These are phyloP conservation scores for Coenonympha arcania DNA, from an alignment of 2,888 invertebrate species.

Conservation along the genomic window DNA sequence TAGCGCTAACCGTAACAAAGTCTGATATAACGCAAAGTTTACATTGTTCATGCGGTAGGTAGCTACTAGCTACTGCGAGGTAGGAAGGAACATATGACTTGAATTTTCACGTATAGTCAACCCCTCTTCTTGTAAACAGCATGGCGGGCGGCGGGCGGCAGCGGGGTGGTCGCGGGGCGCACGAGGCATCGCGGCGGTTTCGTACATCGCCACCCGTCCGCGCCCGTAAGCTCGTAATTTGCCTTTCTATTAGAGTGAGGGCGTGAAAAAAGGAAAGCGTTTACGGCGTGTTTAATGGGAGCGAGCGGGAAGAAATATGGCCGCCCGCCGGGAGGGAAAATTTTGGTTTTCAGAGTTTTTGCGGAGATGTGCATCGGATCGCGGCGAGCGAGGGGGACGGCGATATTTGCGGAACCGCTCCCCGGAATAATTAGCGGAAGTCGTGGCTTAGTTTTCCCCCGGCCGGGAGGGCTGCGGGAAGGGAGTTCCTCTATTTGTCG, in stretches of 20 bases:
- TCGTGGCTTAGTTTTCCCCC: conserved; percentile 72
- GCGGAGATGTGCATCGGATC: conserved; percentile 70
- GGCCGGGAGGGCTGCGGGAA: conserved; percentile 57
- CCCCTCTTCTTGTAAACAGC: conserved; percentile 61
- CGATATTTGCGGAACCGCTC: conserved; percentile 58
- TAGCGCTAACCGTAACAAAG: background rate
- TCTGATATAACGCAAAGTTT: background rate
- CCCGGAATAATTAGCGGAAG: conserved; percentile 72
- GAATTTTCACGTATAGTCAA: conserved; percentile 67
- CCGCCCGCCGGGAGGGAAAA: conserved; percentile 71
- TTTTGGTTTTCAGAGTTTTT: conserved; percentile 74
- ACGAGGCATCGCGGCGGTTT: conserved; percentile 60
- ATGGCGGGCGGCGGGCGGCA: conserved; percentile 46
- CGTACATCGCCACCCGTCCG: conserved; percentile 74
- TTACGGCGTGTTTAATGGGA: conserved; percentile 74
- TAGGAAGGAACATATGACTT: conserved; percentile 53
- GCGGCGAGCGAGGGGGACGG: conserved; percentile 61
- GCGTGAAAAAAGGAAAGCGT: conserved; percentile 76
- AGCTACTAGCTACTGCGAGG: no score
- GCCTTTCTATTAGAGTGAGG: conserved; percentile 75
- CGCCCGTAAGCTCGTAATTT: conserved; percentile 75
- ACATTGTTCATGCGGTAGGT: conserved; percentile 32
- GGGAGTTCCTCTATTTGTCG: conserved; percentile 73
- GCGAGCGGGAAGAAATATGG: conserved; percentile 74
- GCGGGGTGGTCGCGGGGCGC: conserved; percentile 59